Conservation (phyloP, 1,140 invertebrate genomes). For the Camponotus floridanus region DNA sequence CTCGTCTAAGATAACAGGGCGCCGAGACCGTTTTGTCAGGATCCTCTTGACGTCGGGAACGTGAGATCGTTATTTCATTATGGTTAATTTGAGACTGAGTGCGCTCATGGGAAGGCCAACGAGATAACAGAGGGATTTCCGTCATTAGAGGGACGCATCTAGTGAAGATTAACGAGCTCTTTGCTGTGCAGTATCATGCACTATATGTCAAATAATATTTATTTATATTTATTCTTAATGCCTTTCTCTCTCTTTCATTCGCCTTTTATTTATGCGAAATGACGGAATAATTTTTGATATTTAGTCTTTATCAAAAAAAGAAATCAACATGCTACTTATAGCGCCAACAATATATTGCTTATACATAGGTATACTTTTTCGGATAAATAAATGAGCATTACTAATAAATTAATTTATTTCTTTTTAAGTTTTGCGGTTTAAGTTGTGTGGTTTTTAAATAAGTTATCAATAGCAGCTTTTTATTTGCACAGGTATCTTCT, state of each 20-base stretch:
- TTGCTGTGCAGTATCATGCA: constrained; percentile 40
- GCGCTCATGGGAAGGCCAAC: constrained; percentile 71
- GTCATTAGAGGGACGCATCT: constrained; percentile 79
- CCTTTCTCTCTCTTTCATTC: no score
- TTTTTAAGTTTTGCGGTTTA: constrained; percentile 7
- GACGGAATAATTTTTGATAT: constrained; percentile 4
- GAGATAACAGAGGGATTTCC: constrained; percentile 76
- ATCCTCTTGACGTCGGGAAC: constrained; percentile 74
- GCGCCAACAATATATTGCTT: background rate
- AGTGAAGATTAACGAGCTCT: constrained; percentile 81
- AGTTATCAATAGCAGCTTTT: background rate
- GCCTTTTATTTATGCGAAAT: background rate
- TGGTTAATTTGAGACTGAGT: constrained; percentile 81
- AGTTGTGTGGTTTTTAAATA: background rate
- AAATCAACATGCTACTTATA: background rate
- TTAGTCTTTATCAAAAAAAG: background rate
- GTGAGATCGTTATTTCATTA: constrained; percentile 83
- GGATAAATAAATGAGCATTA: background rate
- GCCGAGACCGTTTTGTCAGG: constrained; percentile 73
- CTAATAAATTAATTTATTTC: background rate
- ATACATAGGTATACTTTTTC: background rate
- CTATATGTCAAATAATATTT: constrained; percentile 71
- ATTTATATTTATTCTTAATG: constrained; percentile 64
- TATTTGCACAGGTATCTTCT: background rate
- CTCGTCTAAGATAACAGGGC: constrained; percentile 71